These are phyloP conservation scores for Lasioglossum albipes DNA, from an alignment of 1,140 invertebrate species.

Conservation along the genomic window DNA sequence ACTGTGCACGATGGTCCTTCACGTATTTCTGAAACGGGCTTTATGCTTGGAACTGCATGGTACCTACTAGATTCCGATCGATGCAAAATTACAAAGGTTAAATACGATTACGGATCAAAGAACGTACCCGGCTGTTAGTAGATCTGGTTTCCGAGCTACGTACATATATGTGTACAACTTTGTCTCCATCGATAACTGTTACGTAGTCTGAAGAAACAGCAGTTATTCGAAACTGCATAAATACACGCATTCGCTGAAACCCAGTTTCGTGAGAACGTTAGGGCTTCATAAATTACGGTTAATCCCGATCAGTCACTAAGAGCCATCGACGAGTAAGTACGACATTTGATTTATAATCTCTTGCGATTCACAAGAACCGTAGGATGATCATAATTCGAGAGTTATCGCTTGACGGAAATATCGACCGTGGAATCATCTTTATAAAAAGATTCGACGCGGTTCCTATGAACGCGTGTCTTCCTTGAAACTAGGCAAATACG, in stretches of 20 bases:
- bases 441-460: too few relatives aligned
- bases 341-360: too few relatives aligned
- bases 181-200: not conserved
- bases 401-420: slow-evolving; percentile 7
- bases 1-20: slow-evolving; percentile 18
- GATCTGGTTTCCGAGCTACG: not conserved
- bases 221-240: too few relatives aligned
- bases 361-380: not conserved
- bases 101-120: slow-evolving; percentile 5
- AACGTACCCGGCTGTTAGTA: not conserved
- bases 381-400: not conserved
- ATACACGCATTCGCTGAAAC: too few relatives aligned
- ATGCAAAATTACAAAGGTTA: slow-evolving; percentile 48
- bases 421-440: not conserved
- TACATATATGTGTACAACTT: not conserved
- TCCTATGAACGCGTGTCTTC: too few relatives aligned
- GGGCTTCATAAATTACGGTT: too few relatives aligned
- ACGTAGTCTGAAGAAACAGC: not conserved
- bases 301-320: too few relatives aligned
- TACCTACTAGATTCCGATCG: slow-evolving; percentile 35
- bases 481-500: not conserved
- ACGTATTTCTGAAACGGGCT: slow-evolving; percentile 20
- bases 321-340: too few relatives aligned
- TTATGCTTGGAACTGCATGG: slow-evolving; percentile 42
- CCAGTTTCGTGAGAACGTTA: too few relatives aligned